Base-by-base conservation (phyloP, 37 sponge, comb jelly and placozoan species). In the Bolinopsis microptera region DNA sequence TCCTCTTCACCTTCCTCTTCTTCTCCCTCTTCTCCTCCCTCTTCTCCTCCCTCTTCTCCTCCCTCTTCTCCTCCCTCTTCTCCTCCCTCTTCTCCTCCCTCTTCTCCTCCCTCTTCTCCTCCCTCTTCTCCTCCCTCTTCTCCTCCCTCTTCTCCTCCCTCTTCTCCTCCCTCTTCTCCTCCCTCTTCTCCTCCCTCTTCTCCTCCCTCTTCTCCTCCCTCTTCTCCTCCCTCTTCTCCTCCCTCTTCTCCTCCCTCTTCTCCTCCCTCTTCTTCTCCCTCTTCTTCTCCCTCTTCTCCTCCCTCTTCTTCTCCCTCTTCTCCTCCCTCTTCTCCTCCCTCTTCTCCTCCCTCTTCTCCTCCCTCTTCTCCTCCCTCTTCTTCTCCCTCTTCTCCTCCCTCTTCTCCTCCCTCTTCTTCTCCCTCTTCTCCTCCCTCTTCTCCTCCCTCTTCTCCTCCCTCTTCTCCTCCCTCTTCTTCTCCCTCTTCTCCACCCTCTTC, bases 371-470 rank as follows among this genome's bases (percentile, higher is more conserved):
- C 68, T 67, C 68, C 21, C 68, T 67, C 68, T 67, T 21, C 21
- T 21, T 67, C 68, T 67, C 68, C 21, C 68, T 67, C 68, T 67
- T 21, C 21, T 21, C 21, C 68, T 67, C 68, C 21, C 68, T 67
- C 68, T 9, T 68, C 31, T 48, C 3, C 40, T 68, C 33, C 26
- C 25, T 68, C 69, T 48, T 48, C 69, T 69, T 92, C 69, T 48
- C 32, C 69, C 92, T 92, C 92, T 30, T 8, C 28, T 69, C 61
- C 92, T 48, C 32, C 24, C 92, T 92, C 69, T 24, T 48, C 28
- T 30, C 61, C 69, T 30, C 32, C 28, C 92, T 92, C 69, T 30
- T n/a, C 69, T 30, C 61, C 92, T 48, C 40, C 28, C 69, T 68
- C 32, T 48, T 24, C 69, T 28, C 61, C 92, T 30, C 32, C 28